Evolutionary conservation across 2,797 vertebrate species (phyloP), one percentile per base, ranked within the genome.

Genomic region (Enteromius thamalakanensis): DNA sequence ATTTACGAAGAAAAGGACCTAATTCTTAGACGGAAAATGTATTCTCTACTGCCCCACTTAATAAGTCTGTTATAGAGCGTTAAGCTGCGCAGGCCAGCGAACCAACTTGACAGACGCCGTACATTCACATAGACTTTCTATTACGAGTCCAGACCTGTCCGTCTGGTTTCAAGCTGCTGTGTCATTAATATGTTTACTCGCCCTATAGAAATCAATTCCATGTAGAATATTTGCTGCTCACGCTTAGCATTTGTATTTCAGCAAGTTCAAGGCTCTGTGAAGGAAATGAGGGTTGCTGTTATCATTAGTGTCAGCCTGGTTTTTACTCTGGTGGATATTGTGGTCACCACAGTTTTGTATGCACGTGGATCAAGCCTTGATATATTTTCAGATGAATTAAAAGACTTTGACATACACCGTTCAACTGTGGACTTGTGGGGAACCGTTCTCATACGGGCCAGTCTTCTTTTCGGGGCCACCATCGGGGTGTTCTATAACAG

Each of bases 401-500:
- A 89, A 58, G 87, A 96, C 87, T 99, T 98, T 85, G 93, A 95
- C 87, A 86, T 99, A 88, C 93, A 95, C 6, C 89, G 87, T 77
- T 97, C 96, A 0, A 86, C 91, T 79, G 77, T 98, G 93, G 97
- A 98, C 89, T 90, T 98, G 7, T 99, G 97, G 97, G 95, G 92
- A 1, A 92, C 92, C 1, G 93, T 94, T 82, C 88, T 98, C 71
- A 91, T 97, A 87, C 92, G 98, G 85, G 92, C 90, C 84, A 94
- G 92, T 21, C 90, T 98, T 80, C 93, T 97, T 60, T 89, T 97
- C 68, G 98, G 97, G 0, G 97, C 96, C 0, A 92, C 94, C 82
- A 90, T 97, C 0, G 97, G 97, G 0, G 95, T 98, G 74, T 91
- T 93, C 58, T 94, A 93, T 90, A 99, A 98, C 91, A 91, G 92